Percentiles rank a stretch among this genome's conserved stretches.
phyloP scores from a whole-genome alignment of 1,140 invertebrate genomes.

The Brachionus plicatilis region DNA sequence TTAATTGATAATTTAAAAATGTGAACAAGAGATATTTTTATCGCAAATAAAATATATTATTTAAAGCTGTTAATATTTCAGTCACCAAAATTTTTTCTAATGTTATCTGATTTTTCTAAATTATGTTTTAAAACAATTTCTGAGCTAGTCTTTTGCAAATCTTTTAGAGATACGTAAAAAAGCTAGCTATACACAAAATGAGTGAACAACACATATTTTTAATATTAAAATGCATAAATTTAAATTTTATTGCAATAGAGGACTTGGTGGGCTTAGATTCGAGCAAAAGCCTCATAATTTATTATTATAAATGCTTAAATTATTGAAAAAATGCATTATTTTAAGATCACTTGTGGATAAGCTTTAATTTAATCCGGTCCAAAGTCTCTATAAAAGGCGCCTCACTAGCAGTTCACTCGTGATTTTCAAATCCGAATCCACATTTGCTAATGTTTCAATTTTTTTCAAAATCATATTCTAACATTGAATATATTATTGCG shows the following conservation, averaged over 20 bases:
- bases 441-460: neutral
- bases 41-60: neutral
- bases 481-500: neutral
- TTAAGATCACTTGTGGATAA: neutral
- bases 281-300: constrained; percentile 9
- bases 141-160: neutral
- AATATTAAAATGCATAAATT: neutral
- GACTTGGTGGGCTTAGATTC: neutral
- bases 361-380: neutral
- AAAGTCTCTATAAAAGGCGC: neutral
- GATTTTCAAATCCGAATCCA: neutral
- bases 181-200: neutral
- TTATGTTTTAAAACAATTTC: neutral
- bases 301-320: constrained; percentile 19
- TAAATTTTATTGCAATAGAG: neutral
- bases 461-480: neutral
- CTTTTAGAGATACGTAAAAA: neutral
- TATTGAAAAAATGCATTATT: constrained; percentile 30
- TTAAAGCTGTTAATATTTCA: neutral
- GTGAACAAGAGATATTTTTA: neutral
- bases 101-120: neutral
- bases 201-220: neutral
- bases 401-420: neutral
- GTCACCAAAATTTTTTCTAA: neutral
- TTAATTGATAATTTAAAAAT: neutral